Conservation (phyloP, 1,140 invertebrate genomes). For the Zaprionus ornatus region DNA sequence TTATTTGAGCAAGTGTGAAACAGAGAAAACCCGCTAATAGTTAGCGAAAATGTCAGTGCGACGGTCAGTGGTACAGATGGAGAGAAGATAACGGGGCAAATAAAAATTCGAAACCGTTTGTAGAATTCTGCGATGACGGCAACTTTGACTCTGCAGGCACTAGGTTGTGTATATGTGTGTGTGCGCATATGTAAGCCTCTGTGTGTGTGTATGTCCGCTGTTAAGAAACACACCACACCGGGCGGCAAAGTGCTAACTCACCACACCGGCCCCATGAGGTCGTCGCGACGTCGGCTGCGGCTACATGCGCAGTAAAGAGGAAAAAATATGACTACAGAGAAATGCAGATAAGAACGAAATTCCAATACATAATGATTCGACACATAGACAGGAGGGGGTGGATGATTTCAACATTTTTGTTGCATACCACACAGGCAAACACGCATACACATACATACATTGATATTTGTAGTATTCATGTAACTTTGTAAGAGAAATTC, state of each 20-base stretch:
- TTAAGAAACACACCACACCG: conserved; percentile 52
- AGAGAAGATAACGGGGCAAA: conserved; percentile 56
- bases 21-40: conserved; percentile 25
- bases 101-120: conserved; percentile 61
- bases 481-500: conserved; percentile 5
- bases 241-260: conserved; percentile 50
- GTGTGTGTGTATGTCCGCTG: conserved; percentile 6
- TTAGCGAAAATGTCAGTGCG: conserved; percentile 37
- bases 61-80: conserved; percentile 47
- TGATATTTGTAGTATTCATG: neutral
- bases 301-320: conserved; percentile 66
- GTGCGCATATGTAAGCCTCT: conserved; percentile 2
- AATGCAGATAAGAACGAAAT: conserved; percentile 51
- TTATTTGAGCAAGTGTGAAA: conserved; percentile 34
- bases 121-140: conserved; percentile 69
- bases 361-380: conserved; percentile 36
- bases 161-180: conserved; percentile 9
- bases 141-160: conserved; percentile 48
- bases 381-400: conserved; percentile 18
- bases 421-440: neutral
- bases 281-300: conserved; percentile 50
- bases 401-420: conserved; percentile 14
- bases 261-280: conserved; percentile 69
- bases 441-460: neutral
- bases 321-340: conserved; percentile 45